Base-by-base conservation (phyloP, 2,888 invertebrate genomes). In the Pinctada fucata region DNA sequence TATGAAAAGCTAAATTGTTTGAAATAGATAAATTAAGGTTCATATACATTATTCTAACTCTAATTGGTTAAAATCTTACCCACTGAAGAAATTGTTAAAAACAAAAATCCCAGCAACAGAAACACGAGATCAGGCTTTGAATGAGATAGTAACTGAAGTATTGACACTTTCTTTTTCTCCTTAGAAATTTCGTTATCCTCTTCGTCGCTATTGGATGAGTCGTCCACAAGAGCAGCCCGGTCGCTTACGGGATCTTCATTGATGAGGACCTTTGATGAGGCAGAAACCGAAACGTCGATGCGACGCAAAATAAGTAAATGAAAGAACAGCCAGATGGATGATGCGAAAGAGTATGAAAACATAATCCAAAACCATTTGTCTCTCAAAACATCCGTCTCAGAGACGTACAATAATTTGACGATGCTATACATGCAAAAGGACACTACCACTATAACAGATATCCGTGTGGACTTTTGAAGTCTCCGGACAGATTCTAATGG, bases 71-170 rank as follows among this genome's bases (percentile, higher is more conserved):
- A 31, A 31, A 51, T 63, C 6, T 47, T 70, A 70, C 90, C 88
- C 70, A 83, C 80, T 31, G 90, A 81, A 13, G 86, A 84, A 3
- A 82, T 64, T 3, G 82, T 68, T 3, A 88, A 81, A 71, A 88
- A 87, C 5, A 84, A 67, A 58, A 85, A 87, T 4, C 86, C 90
- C 10, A 80, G 51, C 1, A 79, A 5, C 49, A 90, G 72, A 31
- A 85, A 81, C 4, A 70, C 80, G 76, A 82, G 75, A 77, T 90
- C 90, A 10, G 88, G 85, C 70, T 78, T 82, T 3, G 89, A 88
- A 69, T 86, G 85, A 31, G 83, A 78, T 13, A 90, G 75, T 47
- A 90, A 76, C 51, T 88, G 75, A 3, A 84, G 71, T 47, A 89
- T 79, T 51, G 85, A 85, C 2, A 82, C 83, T 67, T 76, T 77